Evolutionary conservation across 2,113 vertebrate genomes (phyloP), one percentile per base, ranked within the genome.

Genomic region (Burhinus bistriatus): DNA sequence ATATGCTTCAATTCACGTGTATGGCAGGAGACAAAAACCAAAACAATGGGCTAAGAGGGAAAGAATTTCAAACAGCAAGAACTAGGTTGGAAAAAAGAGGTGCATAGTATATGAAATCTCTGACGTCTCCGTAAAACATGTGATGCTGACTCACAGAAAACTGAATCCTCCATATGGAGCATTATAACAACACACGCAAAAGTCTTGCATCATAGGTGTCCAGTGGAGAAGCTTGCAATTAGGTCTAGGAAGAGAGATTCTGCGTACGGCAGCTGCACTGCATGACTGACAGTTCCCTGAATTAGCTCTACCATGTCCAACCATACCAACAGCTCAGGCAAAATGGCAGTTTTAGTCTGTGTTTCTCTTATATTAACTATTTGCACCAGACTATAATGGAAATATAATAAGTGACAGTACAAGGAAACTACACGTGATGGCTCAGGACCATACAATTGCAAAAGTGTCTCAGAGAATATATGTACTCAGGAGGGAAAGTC

Each of bases 261-360:
- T 76, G 51, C 16, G 16, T 6, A 3, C 0, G 1, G 40, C 18
- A 47, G 19, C 22, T 54, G 34, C 57, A 59, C 22, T 0, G 0
- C 11, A 15, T 40, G 30, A 19, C 49, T 34, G n/a, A 32, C 32
- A 29, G 68, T 29, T 65, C 34, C n/a, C 51, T 29, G 44, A 54
- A n/a, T 34, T 19, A 49, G 57, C 30, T 77, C 27, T 61, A 30
- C 58, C 15, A 12, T 3, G 12, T 19, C 42, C 38, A 52, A 26
- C 15, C 47, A 18, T 8, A 23, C 38, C 34, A 80, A 55, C 19
- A 44, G 3, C 40, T 65, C 68, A 55, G 12, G 30, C 22, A 40
- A 75, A 75, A 66, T 29, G 14, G 14, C 66, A 61, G 18, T 11
- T 80, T 80, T 52, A 25, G 55, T 66, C 58, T 49, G 38, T 9